Base-by-base conservation (phyloP, 1,140 invertebrate genomes). In the Metopolophium dirhodum region DNA sequence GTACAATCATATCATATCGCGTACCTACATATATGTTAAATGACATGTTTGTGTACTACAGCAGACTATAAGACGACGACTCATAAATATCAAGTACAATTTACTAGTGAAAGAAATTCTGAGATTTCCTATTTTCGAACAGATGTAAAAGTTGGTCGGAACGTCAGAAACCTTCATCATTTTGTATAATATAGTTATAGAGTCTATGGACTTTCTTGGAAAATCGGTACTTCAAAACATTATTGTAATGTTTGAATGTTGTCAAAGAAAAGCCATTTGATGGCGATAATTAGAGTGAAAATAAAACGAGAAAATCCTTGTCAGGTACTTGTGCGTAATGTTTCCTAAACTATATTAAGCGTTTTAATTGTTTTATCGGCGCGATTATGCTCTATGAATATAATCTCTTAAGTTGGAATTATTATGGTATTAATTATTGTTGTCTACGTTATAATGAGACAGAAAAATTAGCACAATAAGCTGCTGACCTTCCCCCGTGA, bases 361-460 rank as follows among this genome's bases (percentile, higher is more conserved):
- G 6, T 77, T 77, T 77, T 77, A n/a, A 77, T 77, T n/a, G 30
- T 35, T n/a, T 77, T 77, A 77, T 77, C n/a, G 14, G 20, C 30
- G 6, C 11, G 61, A 20, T 77, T 77, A n/a, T n/a, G 30, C n/a
- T n/a, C 61, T 77, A 77, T 7, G 61, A 7, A 14, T 30, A 77
- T 18, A 77, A 77, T 77, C 61, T 77, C n/a, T 77, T 14, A n/a
- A 77, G 61, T n/a, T n/a, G 61, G 14, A 35, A n/a, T n/a, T 77
- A 77, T 77, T 77, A 77, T n/a, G 61, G 61, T 77, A 77, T 77
- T 77, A 77, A 77, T 77, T 77, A 77, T 77, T 77, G 61, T 20
- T 77, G 61, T 77, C 61, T 77, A 6, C 61, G 30, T 77, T n/a
- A 11, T 77, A 18, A 14, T n/a, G 30, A 77, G 61, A 77, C 61